Conservation (phyloP, 2,113 vertebrate species). For the Forbesichthys agassizii region DNA sequence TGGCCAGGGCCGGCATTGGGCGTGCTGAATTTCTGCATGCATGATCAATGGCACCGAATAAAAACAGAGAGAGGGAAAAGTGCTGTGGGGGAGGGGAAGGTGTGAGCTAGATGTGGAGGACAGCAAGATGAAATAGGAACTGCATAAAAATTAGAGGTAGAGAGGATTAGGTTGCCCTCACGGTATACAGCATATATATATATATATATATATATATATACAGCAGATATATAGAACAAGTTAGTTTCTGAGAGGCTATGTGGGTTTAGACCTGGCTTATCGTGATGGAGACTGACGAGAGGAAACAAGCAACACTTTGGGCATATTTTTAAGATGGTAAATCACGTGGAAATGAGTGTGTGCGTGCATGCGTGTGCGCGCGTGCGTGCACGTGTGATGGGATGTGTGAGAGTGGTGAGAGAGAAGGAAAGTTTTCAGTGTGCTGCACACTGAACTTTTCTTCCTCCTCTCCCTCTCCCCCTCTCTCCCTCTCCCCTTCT, state of each 20-base stretch:
- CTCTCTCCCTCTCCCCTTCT: conserved; percentile 5
- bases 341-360: conserved; percentile 1
- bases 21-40: conserved; percentile 81
- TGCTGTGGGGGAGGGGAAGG: conserved; percentile 49
- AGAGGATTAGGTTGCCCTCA: neutral
- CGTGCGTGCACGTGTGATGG: neutral
- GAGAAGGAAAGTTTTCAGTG: conserved; percentile 15
- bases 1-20: conserved; percentile 68
- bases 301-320: conserved; percentile 6
- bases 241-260: too few species aligned
- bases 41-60: conserved; percentile 80
- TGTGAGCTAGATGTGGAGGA: conserved; percentile 41
- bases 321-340: conserved; percentile 10
- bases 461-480: neutral
- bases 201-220: too few species aligned
- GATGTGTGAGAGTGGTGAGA: neutral
- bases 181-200: too few species aligned
- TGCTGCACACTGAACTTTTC: conserved; percentile 12
- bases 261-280: too few species aligned
- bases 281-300: too few species aligned
- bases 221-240: too few species aligned
- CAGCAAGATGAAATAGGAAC: conserved; percentile 19
- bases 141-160: conserved; percentile 9
- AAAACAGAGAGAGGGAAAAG: conserved; percentile 60
- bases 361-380: conserved; percentile 11